Percentiles rank a stretch among this genome's conserved stretches.
phyloP scores from a whole-genome alignment of 2,888 invertebrate species.

The Sarcophaga caerulescens region DNA sequence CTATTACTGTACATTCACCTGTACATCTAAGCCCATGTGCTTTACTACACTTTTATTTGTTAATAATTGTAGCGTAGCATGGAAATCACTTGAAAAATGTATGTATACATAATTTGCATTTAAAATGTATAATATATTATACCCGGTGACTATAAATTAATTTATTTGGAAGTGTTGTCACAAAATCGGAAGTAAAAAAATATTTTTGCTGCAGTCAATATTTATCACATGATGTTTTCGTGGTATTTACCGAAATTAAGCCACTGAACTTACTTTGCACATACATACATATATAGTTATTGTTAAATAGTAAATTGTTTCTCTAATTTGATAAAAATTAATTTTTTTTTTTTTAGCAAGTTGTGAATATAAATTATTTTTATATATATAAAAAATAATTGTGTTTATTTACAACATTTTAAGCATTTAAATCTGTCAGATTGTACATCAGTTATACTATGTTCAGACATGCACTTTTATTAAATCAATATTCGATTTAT shows the following conservation, averaged over 20 bases:
- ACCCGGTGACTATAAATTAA: conserved; percentile 53
- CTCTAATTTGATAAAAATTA: conserved; percentile 20
- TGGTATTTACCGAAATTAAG: conserved; percentile 33
- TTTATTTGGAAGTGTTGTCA: conserved; percentile 34
- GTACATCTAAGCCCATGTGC: not conserved
- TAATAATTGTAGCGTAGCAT: conserved; percentile 15
- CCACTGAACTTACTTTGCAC: conserved; percentile 43
- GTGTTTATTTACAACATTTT: no score
- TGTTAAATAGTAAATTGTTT: not conserved
- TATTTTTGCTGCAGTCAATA: conserved; percentile 21
- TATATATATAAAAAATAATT: no score
- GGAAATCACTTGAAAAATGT: not conserved
- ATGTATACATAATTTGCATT: conserved; percentile 44
- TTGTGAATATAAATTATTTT: conserved; percentile 12
- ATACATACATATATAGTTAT: not conserved
- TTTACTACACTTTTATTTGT: not conserved
- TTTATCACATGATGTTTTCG: conserved; percentile 53
- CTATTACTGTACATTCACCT: no score
- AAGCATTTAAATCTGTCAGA: no score
- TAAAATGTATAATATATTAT: conserved; percentile 22
- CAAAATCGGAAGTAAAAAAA: conserved; percentile 55
- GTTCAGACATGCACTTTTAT: no score
- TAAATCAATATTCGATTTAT: no score
- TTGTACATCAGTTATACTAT: no score
- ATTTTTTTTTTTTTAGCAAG: conserved; percentile 29